Evolutionary conservation across 2,888 invertebrate species (phyloP).

Genomic region (Philereme vetulata): DNA sequence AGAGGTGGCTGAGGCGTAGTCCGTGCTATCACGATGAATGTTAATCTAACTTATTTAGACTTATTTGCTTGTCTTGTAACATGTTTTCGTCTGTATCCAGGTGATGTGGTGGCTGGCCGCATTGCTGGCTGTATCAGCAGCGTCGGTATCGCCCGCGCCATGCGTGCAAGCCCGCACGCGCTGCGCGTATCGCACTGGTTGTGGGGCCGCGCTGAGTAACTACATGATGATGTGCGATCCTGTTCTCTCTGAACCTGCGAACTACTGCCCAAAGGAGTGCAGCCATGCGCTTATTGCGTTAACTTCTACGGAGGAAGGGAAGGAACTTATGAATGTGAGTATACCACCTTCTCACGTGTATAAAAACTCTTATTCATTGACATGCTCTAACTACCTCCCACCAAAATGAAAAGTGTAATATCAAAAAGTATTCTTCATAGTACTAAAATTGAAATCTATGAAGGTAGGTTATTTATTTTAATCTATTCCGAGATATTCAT

Average conservation of each 20-base stretch:
- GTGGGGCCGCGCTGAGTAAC: slow-evolving; percentile 90
- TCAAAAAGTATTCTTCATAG: too few relatives aligned
- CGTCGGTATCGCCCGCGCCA: slow-evolving; percentile 61
- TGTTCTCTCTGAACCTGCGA: slow-evolving; percentile 84
- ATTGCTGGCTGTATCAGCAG: slow-evolving; percentile 56
- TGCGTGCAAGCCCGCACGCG: slow-evolving; percentile 88
- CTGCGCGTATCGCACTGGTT: slow-evolving; percentile 90
- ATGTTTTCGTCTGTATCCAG: slow-evolving; percentile 43
- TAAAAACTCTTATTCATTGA: too few relatives aligned
- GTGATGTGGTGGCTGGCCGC: slow-evolving; percentile 73
- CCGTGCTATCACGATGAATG: too few relatives aligned
- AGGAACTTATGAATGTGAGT: slow-evolving; percentile 89
- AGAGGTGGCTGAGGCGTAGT: too few relatives aligned
- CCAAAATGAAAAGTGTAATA: too few relatives aligned
- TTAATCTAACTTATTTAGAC: too few relatives aligned
- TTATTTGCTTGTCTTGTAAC: neutral
- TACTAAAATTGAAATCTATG: too few relatives aligned
- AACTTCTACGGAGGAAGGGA: slow-evolving; percentile 90
- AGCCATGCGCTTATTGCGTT: slow-evolving; percentile 91
- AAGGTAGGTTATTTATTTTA: too few relatives aligned
- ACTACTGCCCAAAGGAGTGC: slow-evolving; percentile 88
- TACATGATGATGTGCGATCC: slow-evolving; percentile 89
- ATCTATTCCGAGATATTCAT: too few relatives aligned
- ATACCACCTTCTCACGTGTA: neutral
- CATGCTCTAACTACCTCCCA: too few relatives aligned